phyloP scores from a whole-genome alignment of 2,888 invertebrate genomes.

The Tenthredo mesomela region DNA sequence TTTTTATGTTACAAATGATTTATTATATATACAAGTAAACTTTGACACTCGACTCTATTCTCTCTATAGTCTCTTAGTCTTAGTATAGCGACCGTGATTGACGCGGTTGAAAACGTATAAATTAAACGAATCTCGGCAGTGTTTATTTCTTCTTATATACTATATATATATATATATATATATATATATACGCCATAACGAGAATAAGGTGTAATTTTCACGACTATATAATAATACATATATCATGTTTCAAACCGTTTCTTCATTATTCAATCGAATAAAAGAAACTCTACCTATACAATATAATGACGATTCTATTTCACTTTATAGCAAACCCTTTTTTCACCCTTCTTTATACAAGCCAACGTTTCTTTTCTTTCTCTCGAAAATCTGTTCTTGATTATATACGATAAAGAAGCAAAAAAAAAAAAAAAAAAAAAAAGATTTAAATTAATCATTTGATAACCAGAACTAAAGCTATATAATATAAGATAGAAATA shows the following conservation, averaged over 20 bases:
- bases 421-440: too few species aligned
- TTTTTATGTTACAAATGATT: constrained; percentile 49
- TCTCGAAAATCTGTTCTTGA: neutral
- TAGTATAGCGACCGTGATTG: neutral
- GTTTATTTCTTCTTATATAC: neutral
- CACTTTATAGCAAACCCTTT: neutral
- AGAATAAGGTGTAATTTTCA: constrained; percentile 36
- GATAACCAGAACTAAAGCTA: too few species aligned
- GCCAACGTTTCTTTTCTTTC: neutral
- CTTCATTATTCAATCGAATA: constrained; percentile 11
- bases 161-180: too few species aligned
- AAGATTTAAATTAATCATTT: too few species aligned
- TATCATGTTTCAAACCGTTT: constrained; percentile 41
- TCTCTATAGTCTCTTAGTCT: neutral
- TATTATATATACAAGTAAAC: neutral
- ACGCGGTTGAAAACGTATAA: constrained; percentile 1
- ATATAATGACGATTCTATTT: constrained; percentile 14
- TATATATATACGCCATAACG: too few species aligned
- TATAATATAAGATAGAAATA: too few species aligned
- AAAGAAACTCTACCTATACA: constrained; percentile 25
- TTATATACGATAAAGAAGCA: too few species aligned
- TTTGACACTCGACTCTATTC: neutral
- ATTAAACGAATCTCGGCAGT: neutral
- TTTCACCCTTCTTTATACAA: neutral
- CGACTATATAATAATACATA: too few species aligned